Evolutionary conservation across 1,140 invertebrate genomes (phyloP).

Genomic region (Linepithema humile): DNA sequence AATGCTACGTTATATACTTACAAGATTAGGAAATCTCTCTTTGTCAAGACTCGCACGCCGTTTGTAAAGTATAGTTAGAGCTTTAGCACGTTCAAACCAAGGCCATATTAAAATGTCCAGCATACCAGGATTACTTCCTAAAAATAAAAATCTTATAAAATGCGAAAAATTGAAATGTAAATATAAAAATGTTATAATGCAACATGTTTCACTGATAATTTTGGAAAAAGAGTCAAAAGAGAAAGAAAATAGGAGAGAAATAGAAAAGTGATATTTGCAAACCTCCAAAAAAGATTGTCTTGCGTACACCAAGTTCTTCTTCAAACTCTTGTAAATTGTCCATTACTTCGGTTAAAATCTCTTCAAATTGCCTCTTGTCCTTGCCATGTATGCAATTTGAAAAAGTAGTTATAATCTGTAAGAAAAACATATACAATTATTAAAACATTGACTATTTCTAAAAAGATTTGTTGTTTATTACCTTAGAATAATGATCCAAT

Average conservation of each 20-base stretch:
- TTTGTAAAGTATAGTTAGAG: slow-evolving; percentile 71
- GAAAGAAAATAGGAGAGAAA: neutral
- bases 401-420: slow-evolving; percentile 71
- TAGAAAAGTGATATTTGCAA: neutral
- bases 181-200: neutral
- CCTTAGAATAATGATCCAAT: slow-evolving; percentile 80
- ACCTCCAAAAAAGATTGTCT: slow-evolving; percentile 76
- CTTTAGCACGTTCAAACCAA: slow-evolving; percentile 77
- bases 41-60: slow-evolving; percentile 52
- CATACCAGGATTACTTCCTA: slow-evolving; percentile 69
- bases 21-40: slow-evolving; percentile 54
- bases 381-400: slow-evolving; percentile 72
- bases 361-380: slow-evolving; percentile 69
- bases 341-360: slow-evolving; percentile 71
- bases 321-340: slow-evolving; percentile 74
- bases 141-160: neutral
- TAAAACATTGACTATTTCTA: slow-evolving; percentile 1
- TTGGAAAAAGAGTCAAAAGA: neutral
- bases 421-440: slow-evolving; percentile 34
- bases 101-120: slow-evolving; percentile 79
- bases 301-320: slow-evolving; percentile 72
- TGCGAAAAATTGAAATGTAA: neutral
- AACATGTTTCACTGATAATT: neutral
- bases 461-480: slow-evolving; percentile 38
- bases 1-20: slow-evolving; percentile 31